A percentile compares a stretch with the other conserved stretches of the same genome.
These are phyloP conservation scores for Harlomillsia oculata DNA, from an alignment of 1,140 invertebrate genomes.

Conservation along the genomic window DNA sequence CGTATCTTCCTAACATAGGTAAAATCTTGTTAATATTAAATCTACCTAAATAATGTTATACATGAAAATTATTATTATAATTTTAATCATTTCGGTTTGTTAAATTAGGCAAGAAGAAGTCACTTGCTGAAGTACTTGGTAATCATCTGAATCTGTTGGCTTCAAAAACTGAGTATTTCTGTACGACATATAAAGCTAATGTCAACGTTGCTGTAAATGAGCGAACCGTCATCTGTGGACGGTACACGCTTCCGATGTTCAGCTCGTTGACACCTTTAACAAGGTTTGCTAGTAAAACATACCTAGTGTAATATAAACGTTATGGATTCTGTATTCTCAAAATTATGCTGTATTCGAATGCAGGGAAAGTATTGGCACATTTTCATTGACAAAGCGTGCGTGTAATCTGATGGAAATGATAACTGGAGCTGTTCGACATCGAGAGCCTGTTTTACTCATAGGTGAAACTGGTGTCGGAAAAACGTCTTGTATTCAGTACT, in stretches of 20 bases:
- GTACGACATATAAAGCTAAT: conserved; percentile 64
- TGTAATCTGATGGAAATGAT: conserved; percentile 76
- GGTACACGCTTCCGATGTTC: conserved; percentile 43
- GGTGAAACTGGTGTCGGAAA: conserved; percentile 99
- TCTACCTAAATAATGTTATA: not conserved
- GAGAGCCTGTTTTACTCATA: conserved; percentile 87
- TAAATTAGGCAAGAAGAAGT: conserved; percentile 43
- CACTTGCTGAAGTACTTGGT: conserved; percentile 62
- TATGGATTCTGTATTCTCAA: not conserved
- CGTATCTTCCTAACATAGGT: conserved; percentile 54
- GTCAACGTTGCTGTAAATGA: conserved; percentile 45
- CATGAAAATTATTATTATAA: conserved; percentile 1
- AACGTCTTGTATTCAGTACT: conserved; percentile 88
- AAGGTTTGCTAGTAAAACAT: not conserved
- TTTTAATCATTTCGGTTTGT: conserved; percentile 14
- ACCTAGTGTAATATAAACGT: not conserved
- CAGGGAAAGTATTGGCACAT: conserved; percentile 38
- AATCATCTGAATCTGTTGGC: conserved; percentile 72
- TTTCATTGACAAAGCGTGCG: conserved; percentile 70
- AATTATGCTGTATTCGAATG: not conserved
- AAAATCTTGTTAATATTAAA: not conserved
- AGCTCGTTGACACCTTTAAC: conserved; percentile 1
- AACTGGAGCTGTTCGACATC: conserved; percentile 63
- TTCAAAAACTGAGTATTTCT: conserved; percentile 72
- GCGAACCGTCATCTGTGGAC: conserved; percentile 47